These are phyloP conservation scores for Thripadectes ignobilis DNA, from an alignment of 2,797 vertebrate species.

Conservation along the genomic window DNA sequence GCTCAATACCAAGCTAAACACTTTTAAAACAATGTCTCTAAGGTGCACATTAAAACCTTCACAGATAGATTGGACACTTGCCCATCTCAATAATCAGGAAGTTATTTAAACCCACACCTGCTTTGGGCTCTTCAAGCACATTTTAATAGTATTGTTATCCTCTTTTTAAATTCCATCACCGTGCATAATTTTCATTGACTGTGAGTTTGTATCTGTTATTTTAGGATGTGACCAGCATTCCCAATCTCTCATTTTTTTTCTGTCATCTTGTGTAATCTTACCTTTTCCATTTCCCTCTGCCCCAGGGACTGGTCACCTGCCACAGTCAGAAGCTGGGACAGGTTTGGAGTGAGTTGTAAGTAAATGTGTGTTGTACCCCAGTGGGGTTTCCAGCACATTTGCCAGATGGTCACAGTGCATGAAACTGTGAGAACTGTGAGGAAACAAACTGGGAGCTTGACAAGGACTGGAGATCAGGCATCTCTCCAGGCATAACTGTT, in stretches of 20 bases:
- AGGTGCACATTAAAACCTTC: neutral
- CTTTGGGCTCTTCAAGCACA: neutral
- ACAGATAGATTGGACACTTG: neutral
- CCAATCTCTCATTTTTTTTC: neutral
- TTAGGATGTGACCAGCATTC: neutral
- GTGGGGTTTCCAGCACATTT: neutral
- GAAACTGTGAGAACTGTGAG: neutral
- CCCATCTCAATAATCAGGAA: neutral
- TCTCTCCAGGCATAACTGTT: neutral
- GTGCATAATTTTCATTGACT: neutral
- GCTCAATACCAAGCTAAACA: neutral
- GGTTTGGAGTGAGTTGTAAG: neutral
- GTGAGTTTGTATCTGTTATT: neutral
- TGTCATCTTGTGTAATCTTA: neutral
- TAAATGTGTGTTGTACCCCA: neutral
- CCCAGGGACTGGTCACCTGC: neutral
- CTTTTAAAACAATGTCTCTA: neutral
- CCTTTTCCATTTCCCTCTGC: neutral
- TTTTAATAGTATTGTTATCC: neutral
- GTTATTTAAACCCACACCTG: neutral
- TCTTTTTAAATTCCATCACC: neutral
- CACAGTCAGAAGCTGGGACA: neutral
- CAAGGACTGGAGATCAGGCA: neutral
- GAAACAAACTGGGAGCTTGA: neutral
- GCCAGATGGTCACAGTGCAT: neutral